phyloP scores from a whole-genome alignment of 2,797 vertebrate genomes.

The Hoplostethus mediterraneus region DNA sequence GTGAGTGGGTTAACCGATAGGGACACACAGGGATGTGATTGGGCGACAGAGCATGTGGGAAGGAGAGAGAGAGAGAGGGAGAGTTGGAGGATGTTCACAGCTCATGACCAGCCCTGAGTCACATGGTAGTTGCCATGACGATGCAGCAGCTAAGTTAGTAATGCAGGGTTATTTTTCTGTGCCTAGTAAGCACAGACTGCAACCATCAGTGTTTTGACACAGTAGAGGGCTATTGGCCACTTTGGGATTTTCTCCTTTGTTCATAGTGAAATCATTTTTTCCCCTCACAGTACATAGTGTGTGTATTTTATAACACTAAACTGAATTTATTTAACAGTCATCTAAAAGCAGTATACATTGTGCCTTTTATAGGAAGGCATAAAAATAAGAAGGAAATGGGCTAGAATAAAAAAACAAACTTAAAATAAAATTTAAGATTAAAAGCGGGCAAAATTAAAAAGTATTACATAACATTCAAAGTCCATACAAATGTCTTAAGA shows the following conservation, averaged over 20 bases:
- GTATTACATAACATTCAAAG: no score
- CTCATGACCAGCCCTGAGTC: slow-evolving; percentile 69
- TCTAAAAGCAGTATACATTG: no score
- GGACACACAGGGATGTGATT: slow-evolving; percentile 56
- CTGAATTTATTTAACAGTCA: no score
- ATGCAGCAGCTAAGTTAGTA: slow-evolving; percentile 72
- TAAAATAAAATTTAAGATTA: no score
- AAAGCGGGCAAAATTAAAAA: no score
- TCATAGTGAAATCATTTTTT: neutral
- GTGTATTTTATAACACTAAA: no score
- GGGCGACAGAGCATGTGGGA: slow-evolving; percentile 59
- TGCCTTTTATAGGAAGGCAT: no score
- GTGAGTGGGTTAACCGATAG: slow-evolving; percentile 63
- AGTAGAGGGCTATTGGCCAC: neutral
- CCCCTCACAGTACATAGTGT: neutral
- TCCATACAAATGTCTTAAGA: no score
- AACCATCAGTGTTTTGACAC: slow-evolving; percentile 18
- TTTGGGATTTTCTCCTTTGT: slow-evolving; percentile 5
- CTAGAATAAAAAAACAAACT: no score
- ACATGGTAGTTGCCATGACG: slow-evolving; percentile 76
- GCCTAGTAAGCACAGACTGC: slow-evolving; percentile 28
- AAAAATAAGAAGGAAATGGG: no score
- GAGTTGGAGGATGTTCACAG: slow-evolving; percentile 66
- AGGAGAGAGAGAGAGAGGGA: slow-evolving; percentile 27
- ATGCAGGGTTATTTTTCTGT: slow-evolving; percentile 55